Base-by-base conservation (phyloP, 2,888 invertebrate species). In the Eilema depressum region DNA sequence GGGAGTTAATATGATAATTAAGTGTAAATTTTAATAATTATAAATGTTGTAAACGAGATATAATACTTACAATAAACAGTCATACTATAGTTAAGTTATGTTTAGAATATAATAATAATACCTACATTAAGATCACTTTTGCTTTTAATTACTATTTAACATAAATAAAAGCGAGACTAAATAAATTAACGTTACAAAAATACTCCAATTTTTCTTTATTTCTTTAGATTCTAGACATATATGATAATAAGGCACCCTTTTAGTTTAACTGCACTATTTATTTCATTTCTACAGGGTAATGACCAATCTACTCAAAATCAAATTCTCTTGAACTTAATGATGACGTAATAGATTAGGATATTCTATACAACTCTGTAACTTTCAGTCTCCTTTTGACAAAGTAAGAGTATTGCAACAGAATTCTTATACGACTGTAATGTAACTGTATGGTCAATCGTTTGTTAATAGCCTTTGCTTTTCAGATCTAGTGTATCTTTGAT, bases 401-500 rank as follows among this genome's bases (percentile, higher is more conserved):
- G 4, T 41, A 41, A 26, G 20, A 41, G 25, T 17, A 10, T 63
- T 11, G 20, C 20, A 41, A 63, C 63, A 41, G 17, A 37, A 37
- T 37, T 63, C 23, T 41, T 63, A 63, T 41, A 25, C 20, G 37
- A 63, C 3, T 47, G 20, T 47, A 47, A 41, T 25, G 20, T 17
- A 41, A 41, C 11, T 41, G 26, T 25, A 17, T 20, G 53, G 47
- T 28, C n/a, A 53, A 53, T 8, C 12, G 28, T 33, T 66, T 33
- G 30, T 66, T 57, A 57, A 57, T 37, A 56, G 25, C 25, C 14
- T 28, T 20, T 63, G 47, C 17, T 17, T 30, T 30, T 30, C 30
- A 20, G 28, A 17, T 17, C 33, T 20, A 57, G 28, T 26, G 41
- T 66, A 56, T 30, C 33, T 57, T 65, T 59, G 28, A 72, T 75